Base-by-base conservation (phyloP, 2,888 invertebrate genomes). In the Pogonocherus hispidulus region DNA sequence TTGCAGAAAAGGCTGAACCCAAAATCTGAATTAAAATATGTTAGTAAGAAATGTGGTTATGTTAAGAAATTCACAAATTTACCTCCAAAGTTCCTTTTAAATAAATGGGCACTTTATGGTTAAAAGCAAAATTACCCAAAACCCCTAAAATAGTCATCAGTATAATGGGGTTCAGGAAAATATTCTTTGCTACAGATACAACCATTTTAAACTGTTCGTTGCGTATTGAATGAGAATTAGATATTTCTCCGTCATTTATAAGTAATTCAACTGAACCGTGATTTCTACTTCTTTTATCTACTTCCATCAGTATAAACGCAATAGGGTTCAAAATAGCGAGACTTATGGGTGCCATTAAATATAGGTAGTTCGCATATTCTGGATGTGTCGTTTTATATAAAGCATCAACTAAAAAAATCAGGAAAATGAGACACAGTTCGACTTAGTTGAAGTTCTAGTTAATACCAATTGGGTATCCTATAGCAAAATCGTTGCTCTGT, bases 401-500 rank as follows among this genome's bases (percentile, higher is more conserved):
- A 19, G 97, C 96, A 79, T 90, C 90, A 62, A 97, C 95, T 95
- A 87, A 76, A 87, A 86, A 71, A 73, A 27, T 27, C 5, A 6
- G 8, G 5, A 8, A 27, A 27, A 27, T 27, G 8, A n/a, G n/a
- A n/a, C n/a, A n/a, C n/a, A n/a, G n/a, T n/a, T n/a, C n/a, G n/a
- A 20, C 2, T 16, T 54, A 20, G 18, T 11, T 14, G 5, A 27
- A 1, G 27, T 19, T 11, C 11, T 37, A 4, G 19, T 20, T n/a
- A 88, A 91, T 88, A 95, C 97, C 93, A 78, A 98, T 96, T 4
- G 98, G 98, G 86, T 93, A 97, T 70, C 98, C 98, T 77, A 98
- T 91, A 18, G 98, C 98, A 87, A 98, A 98, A 86, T 98, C 98
- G 88, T 98, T 98, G 83, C 97, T 97, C 84, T 98, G 98, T 0